Conservation (phyloP, 2,797 vertebrate genomes). For the Diplodus sargus region DNA sequence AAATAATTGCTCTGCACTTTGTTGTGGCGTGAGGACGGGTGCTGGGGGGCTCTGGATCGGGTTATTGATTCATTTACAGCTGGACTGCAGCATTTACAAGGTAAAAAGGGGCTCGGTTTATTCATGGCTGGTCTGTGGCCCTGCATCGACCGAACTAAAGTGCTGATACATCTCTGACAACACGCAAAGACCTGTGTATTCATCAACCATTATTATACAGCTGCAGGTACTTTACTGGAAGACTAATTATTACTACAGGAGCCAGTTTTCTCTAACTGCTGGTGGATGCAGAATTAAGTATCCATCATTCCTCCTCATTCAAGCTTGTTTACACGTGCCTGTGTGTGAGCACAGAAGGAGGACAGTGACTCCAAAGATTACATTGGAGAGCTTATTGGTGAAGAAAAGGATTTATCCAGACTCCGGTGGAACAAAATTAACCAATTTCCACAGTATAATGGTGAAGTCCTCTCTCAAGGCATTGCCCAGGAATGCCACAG, state of each 20-base stretch:
- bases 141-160: conserved; percentile 48
- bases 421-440: conserved; percentile 46
- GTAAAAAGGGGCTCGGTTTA: conserved; percentile 52
- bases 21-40: conserved; percentile 32
- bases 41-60: conserved; percentile 43
- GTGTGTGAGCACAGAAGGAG: conserved; percentile 24
- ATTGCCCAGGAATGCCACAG: conserved; percentile 44
- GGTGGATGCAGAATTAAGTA: conserved; percentile 23
- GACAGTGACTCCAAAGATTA: conserved; percentile 22
- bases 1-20: conserved; percentile 28
- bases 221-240: conserved; percentile 15
- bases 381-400: conserved; percentile 26
- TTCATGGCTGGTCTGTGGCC: conserved; percentile 46
- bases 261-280: conserved; percentile 34
- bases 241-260: conserved; percentile 33
- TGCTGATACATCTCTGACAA: conserved; percentile 58
- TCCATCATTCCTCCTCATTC: conserved; percentile 23
- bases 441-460: conserved; percentile 53
- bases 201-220: conserved; percentile 35
- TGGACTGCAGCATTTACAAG: conserved; percentile 49
- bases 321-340: conserved; percentile 13
- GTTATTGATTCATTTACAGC: conserved; percentile 69
- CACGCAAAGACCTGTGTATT: conserved; percentile 43
- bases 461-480: conserved; percentile 22
- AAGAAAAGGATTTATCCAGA: conserved; percentile 47